Base-by-base conservation (phyloP, 2,113 vertebrate species). In the Amblyornis subalaris region DNA sequence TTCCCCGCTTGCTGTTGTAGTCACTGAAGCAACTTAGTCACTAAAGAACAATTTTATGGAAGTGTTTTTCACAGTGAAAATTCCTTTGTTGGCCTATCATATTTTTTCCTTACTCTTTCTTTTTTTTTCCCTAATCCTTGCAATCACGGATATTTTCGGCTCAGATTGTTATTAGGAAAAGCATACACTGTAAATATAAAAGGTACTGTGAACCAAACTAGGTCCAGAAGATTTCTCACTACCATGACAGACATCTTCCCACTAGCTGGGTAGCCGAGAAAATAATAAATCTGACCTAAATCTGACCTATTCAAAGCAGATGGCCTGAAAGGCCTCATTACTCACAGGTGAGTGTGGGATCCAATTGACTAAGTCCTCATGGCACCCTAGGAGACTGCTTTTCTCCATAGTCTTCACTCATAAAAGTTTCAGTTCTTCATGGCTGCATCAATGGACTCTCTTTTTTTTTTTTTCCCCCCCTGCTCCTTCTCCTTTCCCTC, bases 351-450 rank as follows among this genome's bases (percentile, higher is more conserved):
- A 97, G 85, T 54, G 47, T 21, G 24, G 87, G 88, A 96, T 96
- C 85, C 96, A 96, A 95, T 80, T 92, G 92, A 97, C 85, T 96
- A 97, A 97, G 97, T 96, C 88, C 77, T 96, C 82, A 40, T 88
- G 91, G 71, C 94, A 97, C 96, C 91, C 82, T 69, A 89, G 42
- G 90, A 96, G 26, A 81, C 90, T 86, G 71, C 40, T 58, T 38
- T 90, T 96, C 73, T 83, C 42, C 22, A 15, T 62, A 77, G 69
- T 94, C 60, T 78, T 85, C 74, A 55, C 47, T 91, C 61, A 61
- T 58, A 26, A 66, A 85, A 10, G 13, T 84, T 82, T 88, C 31
- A 76, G 40, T 58, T 69, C 60, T 92, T 85, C 70, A 48, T 58
- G 50, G n/a, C 25, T 91, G 22, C 40, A 75, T 89, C 69, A 91